Base-by-base conservation (phyloP, 2,888 invertebrate species). In the Pherbina coryleti region DNA sequence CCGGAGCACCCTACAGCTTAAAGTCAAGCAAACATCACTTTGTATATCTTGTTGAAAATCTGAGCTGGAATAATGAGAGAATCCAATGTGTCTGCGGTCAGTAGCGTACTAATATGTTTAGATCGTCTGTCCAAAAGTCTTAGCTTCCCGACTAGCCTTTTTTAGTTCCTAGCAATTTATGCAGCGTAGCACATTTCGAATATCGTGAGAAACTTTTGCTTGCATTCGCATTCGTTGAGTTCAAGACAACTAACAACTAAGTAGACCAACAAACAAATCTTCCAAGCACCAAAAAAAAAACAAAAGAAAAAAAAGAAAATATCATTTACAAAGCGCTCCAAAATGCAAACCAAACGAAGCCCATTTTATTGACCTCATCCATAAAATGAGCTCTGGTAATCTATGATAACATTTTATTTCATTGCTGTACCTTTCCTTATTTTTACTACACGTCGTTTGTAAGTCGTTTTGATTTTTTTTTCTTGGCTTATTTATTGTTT, bases 311-410 rank as follows among this genome's bases (percentile, higher is more conserved):
- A 25, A 60, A 25, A 19, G 5, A 2, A 60, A 5, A 11, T 11
- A 19, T 1, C 64, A 64, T 64, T 64, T 31, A 64, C 34, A 64
- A 64, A 64, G 31, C 64, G 64, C 28, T 28, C 34, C 17, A 64
- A 60, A 73, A 60, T 76, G 57, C 66, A 78, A 72, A 75, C 55
- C 76, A 37, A 62, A 57, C 14, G 22, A 73, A 69, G 69, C 78
- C 76, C 76, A 79, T 76, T 79, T 78, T 79, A 76, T 79, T 79
- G 78, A 79, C 78, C 78, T 76, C 78, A 64, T 73, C 69, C 51
- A 55, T 73, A 76, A 76, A 79, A 79, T 79, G 76, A 73, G 78
- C 76, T 76, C 76, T 76, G 72, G 78, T 79, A 76, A 78, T 78
- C 78, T 78, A 69, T 57, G 75, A 79, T 79, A 76, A 76, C 76